A percentile compares a stretch with the other conserved stretches of the same genome.
Conservation (phyloP, 2,797 vertebrate species). For the Numenius phaeopus region DNA sequence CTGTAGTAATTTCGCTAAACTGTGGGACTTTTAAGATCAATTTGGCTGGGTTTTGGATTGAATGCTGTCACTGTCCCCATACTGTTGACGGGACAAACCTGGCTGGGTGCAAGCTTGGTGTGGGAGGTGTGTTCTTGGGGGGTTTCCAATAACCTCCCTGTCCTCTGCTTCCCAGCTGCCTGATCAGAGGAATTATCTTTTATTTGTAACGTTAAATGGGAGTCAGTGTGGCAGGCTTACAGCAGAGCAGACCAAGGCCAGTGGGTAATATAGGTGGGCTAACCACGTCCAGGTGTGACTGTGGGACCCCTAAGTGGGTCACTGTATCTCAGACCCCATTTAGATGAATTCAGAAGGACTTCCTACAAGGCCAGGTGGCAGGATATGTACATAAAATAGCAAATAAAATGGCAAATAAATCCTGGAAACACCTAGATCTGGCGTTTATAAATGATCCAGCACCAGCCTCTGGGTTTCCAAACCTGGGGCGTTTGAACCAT, state of each 20-base stretch:
- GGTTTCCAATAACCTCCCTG: not conserved
- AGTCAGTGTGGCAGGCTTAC: not conserved
- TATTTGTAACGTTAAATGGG: not conserved
- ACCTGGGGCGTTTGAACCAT: not conserved
- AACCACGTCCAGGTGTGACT: not conserved
- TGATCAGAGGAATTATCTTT: not conserved
- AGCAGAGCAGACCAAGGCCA: not conserved
- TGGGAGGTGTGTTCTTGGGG: not conserved
- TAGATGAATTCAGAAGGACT: not conserved
- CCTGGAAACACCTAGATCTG: not conserved
- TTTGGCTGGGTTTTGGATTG: not conserved
- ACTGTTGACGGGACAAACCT: not conserved
- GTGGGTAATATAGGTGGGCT: not conserved
- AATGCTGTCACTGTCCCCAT: not conserved
- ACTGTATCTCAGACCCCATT: not conserved
- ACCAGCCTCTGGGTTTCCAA: not conserved
- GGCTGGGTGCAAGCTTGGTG: not conserved
- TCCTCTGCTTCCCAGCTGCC: accelerated
- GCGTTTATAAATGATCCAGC: not conserved
- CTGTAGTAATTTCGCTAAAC: not conserved
- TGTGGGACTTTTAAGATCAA: not conserved
- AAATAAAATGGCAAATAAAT: not conserved
- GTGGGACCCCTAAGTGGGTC: not conserved
- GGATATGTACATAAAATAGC: not conserved
- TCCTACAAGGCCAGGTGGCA: not conserved